A percentile compares a stretch with the other conserved stretches of the same genome.
Conservation (phyloP, 2,888 invertebrate genomes). For the Camponotus fellah region DNA sequence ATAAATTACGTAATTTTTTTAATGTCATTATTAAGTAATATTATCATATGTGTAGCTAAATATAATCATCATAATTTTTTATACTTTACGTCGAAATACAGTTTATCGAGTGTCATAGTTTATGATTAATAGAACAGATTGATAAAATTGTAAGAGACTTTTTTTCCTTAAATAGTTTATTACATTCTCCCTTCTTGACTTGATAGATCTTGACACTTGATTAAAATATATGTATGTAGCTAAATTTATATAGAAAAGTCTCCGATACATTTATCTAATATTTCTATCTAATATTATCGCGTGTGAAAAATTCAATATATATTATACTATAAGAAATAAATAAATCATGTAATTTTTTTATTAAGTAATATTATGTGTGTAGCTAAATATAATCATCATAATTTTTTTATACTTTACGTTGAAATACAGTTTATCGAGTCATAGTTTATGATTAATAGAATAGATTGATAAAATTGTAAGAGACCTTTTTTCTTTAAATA, state of each 20-base stretch:
- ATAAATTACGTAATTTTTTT: neutral
- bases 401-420: neutral
- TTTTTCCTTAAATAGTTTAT: neutral
- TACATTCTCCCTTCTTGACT: neutral
- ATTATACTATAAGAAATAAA: neutral
- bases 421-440: neutral
- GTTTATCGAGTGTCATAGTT: neutral
- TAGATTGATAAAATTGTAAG: neutral
- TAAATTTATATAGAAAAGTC: neutral
- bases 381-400: neutral
- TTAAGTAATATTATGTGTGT: neutral
- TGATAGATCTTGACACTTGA: neutral
- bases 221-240: neutral
- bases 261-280: neutral
- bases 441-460: neutral
- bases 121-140: neutral
- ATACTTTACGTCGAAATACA: neutral
- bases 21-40: neutral
- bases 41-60: neutral
- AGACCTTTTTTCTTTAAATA: neutral
- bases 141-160: neutral
- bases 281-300: neutral
- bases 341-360: neutral
- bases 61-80: neutral
- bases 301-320: neutral